phyloP scores from a whole-genome alignment of 1,140 invertebrate species.

The Acyrthosiphon pisum region DNA sequence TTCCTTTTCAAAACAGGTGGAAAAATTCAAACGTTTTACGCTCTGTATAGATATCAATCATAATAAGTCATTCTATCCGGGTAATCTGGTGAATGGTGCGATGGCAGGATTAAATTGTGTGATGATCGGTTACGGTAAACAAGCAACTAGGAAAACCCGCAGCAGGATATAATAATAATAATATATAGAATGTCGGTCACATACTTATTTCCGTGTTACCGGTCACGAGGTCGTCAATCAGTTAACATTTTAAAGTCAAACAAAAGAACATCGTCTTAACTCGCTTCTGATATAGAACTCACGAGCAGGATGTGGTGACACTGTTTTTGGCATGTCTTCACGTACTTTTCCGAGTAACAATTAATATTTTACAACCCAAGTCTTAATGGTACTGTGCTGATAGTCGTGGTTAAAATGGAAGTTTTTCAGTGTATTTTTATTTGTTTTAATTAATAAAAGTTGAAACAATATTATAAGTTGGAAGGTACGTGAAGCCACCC shows the following conservation, averaged over 20 bases:
- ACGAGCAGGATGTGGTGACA: background rate
- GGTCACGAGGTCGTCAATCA: background rate
- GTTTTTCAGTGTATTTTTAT: background rate
- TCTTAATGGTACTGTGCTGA: no score
- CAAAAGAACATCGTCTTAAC: background rate
- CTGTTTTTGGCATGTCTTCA: background rate
- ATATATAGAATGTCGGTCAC: background rate
- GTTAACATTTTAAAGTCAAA: background rate
- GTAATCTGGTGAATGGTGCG: background rate
- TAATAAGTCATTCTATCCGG: background rate
- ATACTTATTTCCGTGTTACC: background rate
- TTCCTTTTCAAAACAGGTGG: background rate
- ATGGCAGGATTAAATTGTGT: background rate
- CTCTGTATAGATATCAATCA: background rate
- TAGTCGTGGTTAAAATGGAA: no score
- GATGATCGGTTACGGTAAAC: background rate
- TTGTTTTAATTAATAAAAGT: background rate
- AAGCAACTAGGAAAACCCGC: background rate
- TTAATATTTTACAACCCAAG: background rate
- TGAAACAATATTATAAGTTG: background rate
- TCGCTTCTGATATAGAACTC: background rate
- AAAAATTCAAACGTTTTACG: background rate
- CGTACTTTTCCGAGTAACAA: no score
- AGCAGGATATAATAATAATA: background rate
- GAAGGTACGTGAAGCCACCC: background rate